Evolutionary conservation across 1,140 invertebrate species (phyloP), one percentile per base, ranked within the genome.

Genomic region (Telenomus remus): DNA sequence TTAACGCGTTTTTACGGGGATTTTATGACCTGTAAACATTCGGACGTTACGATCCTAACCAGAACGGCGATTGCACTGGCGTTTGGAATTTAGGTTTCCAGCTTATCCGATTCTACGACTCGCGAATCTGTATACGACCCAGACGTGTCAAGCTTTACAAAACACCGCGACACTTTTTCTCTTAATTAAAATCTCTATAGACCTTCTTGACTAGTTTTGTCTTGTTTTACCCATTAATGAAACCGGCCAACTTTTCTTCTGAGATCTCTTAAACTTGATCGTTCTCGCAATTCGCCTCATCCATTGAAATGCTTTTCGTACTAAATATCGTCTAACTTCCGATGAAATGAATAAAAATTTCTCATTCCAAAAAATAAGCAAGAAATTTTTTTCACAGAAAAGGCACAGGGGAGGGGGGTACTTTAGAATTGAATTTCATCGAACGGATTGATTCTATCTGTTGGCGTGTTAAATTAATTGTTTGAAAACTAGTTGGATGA

Each of bases 11-110:
- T 82, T 79, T 79, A 10, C n/a, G 46, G 78, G 75, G 19, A 27
- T 27, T 84, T 83, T 83, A 81, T 83, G 72, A 66, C 73, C 77
- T 55, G 60, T 84, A 82, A 82, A 80, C 65, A 73, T 70, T 60
- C 47, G 47, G 51, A 79, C 72, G 73, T 82, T 76, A 79, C 53
- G 56, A 49, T 61, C 75, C 42, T 59, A 73, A 51, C 66, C 55
- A 47, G 69, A 81, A 76, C 74, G 54, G 55, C 64, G 49, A 76
- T 83, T 81, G 78, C 70, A 76, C 54, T 46, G 78, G 59, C 53
- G 42, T 13, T 12, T 69, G 66, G 66, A 80, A 81, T 83, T 83
- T 54, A 80, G 74, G 78, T 77, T 76, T 70, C 65, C 71, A 74
- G 51, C 56, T 71, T 71, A 76, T 68, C 44, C 64, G 59, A 56